Evolutionary conservation across 2,888 invertebrate genomes (phyloP).

Genomic region (Stenodera caucasica): DNA sequence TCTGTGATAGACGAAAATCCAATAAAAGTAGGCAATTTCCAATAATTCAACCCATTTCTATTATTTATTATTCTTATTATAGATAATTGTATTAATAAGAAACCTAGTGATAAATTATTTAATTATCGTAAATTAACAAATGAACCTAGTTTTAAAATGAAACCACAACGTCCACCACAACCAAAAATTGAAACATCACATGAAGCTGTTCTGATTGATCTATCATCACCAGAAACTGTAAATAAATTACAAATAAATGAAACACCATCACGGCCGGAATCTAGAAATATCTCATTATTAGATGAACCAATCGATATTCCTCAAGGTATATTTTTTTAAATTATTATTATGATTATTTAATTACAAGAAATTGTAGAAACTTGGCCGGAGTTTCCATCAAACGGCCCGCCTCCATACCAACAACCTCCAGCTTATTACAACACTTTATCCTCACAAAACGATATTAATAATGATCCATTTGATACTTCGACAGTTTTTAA

Average conservation of each 20-base stretch:
- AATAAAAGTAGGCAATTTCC: conserved; percentile 35
- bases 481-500: conserved; percentile 61
- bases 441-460: conserved; percentile 43
- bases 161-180: conserved; percentile 56
- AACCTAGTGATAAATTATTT: conserved; percentile 65
- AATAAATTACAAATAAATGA: conserved; percentile 20
- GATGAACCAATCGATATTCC: conserved; percentile 77
- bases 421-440: conserved; percentile 62
- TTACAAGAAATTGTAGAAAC: conserved; percentile 12
- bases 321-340: conserved; percentile 44
- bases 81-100: conserved; percentile 34
- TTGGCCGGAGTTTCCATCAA: conserved; percentile 27
- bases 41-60: conserved; percentile 6
- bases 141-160: conserved; percentile 56
- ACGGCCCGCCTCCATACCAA: conserved; percentile 58
- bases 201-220: conserved; percentile 76
- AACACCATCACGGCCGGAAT: conserved; percentile 32
- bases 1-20: conserved; percentile 57
- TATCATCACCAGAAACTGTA: conserved; percentile 62
- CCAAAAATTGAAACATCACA: conserved; percentile 44
- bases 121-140: conserved; percentile 82
- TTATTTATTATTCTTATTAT: conserved; percentile 12
- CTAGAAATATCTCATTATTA: conserved; percentile 60
- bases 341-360: background rate
- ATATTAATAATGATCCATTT: conserved; percentile 64